A percentile compares a stretch with the other conserved stretches of the same genome.
Evolutionary conservation across 2,113 vertebrate genomes (phyloP).

Genomic region (Pluvianellus socialis): DNA sequence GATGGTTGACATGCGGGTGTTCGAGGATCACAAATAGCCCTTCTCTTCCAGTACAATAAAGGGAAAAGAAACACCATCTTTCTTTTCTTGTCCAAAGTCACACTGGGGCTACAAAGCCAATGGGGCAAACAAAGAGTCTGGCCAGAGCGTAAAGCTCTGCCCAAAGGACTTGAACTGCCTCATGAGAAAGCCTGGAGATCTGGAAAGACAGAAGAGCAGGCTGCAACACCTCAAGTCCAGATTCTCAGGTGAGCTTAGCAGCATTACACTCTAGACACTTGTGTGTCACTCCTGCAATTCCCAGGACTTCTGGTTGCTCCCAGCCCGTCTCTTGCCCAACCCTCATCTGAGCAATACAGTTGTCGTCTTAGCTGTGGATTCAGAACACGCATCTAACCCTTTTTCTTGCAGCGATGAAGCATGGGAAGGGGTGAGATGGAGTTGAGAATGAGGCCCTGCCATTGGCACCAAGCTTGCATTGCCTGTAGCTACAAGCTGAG

Average conservation of each 20-base stretch:
- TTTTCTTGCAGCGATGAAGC: background rate
- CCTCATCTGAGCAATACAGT: background rate
- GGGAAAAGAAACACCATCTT: background rate
- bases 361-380: background rate
- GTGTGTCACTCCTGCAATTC: background rate
- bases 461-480: accelerated
- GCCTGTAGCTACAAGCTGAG: background rate
- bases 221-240: background rate
- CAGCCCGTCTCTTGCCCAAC: background rate
- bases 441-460: background rate
- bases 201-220: background rate
- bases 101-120: background rate
- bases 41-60: background rate
- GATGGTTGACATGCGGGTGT: background rate
- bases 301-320: background rate
- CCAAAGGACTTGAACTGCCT: background rate
- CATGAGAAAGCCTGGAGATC: background rate
- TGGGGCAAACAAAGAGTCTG: background rate
- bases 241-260: background rate
- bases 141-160: background rate
- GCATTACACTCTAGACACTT: background rate
- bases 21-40: background rate
- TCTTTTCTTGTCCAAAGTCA: background rate
- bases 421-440: background rate
- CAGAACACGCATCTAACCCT: background rate